Percentiles rank a stretch among this genome's conserved stretches.
These are phyloP conservation scores for Pseudanteris insignis DNA, from an alignment of 2,888 invertebrate genomes.

Conservation along the genomic window DNA sequence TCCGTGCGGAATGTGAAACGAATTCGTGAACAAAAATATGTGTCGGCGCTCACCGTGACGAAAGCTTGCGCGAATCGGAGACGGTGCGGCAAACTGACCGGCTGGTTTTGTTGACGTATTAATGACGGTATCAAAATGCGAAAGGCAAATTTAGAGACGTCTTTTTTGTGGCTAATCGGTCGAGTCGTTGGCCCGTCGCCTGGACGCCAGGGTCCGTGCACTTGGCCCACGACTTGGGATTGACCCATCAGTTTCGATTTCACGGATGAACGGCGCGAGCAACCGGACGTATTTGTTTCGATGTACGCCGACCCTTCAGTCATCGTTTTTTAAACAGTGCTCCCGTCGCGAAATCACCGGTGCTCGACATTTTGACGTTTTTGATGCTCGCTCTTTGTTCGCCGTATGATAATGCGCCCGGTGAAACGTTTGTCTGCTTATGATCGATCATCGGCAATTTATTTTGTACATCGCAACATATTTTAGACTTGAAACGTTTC, in stretches of 20 bases:
- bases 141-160: conserved; percentile 30
- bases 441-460: conserved; percentile 8
- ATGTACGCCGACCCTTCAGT: conserved; percentile 27
- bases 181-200: conserved; percentile 19
- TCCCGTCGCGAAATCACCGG: conserved; percentile 18
- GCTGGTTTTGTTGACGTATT: conserved; percentile 37
- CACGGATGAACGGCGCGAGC: conserved; percentile 38
- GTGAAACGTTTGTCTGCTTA: conserved; percentile 12
- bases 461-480: not conserved
- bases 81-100: conserved; percentile 16
- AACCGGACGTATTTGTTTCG: conserved; percentile 38
- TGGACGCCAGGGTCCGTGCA: conserved; percentile 14
- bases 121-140: conserved; percentile 41
- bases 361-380: conserved; percentile 38
- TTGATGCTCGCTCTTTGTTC: conserved; percentile 23
- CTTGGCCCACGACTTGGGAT: conserved; percentile 30
- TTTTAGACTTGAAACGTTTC: no score
- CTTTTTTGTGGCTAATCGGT: conserved; percentile 25
- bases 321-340: conserved; percentile 19
- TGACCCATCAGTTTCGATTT: conserved; percentile 45
- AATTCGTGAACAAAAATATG: conserved; percentile 24
- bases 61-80: conserved; percentile 33
- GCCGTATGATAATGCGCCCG: conserved; percentile 21
- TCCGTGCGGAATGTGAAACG: no score
- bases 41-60: no score